Conservation (phyloP, 2,113 vertebrate species). For the Pollachius pollachius region DNA sequence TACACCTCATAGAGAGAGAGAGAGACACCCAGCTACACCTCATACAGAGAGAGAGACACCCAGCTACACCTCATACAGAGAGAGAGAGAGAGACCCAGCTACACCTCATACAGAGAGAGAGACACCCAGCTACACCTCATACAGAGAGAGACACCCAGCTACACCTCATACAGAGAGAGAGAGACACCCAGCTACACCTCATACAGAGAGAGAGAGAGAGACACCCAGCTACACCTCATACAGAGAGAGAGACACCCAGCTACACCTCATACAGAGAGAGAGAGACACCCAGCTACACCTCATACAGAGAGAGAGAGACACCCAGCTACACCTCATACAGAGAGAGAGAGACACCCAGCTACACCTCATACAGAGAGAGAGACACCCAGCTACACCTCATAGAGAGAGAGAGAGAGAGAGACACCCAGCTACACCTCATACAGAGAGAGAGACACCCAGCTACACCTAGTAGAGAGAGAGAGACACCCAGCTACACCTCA, state of each 20-base stretch:
- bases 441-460: neutral
- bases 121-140: neutral
- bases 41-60: conserved; percentile 3
- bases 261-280: too few relatives aligned
- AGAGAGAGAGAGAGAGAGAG: neutral
- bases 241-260: too few relatives aligned
- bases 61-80: neutral
- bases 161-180: neutral
- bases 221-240: too few relatives aligned
- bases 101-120: neutral
- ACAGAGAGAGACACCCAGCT: neutral
- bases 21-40: conserved; percentile 13
- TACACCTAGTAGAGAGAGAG: too few relatives aligned
- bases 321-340: neutral
- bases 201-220: too few relatives aligned
- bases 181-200: neutral
- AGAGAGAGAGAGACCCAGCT: neutral
- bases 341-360: neutral
- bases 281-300: conserved; percentile 13
- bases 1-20: too few relatives aligned
- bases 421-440: neutral
- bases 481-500: too few relatives aligned
- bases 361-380: neutral
- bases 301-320: conserved; percentile 7
- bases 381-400: neutral